A percentile compares a stretch with the other conserved stretches of the same genome.
Evolutionary conservation across 2,797 vertebrate species (phyloP).

Genomic region (Poeciliopsis turneri): DNA sequence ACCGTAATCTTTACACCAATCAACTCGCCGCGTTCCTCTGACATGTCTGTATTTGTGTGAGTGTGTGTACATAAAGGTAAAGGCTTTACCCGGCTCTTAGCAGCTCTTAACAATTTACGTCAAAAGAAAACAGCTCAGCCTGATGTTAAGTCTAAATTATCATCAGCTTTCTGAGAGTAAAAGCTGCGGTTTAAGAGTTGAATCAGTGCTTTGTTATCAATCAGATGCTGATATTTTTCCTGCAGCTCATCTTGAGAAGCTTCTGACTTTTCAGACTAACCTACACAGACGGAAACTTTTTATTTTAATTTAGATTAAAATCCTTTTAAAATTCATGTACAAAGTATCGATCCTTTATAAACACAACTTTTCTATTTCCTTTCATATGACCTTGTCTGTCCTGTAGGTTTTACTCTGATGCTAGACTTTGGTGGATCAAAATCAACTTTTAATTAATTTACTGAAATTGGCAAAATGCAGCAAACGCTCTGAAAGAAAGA

Average conservation of each 20-base stretch:
- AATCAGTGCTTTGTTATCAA: slow-evolving; percentile 36
- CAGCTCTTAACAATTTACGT: slow-evolving; percentile 35
- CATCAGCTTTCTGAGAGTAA: slow-evolving; percentile 50
- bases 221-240: slow-evolving; percentile 4
- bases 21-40: slow-evolving; percentile 40
- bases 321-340: background rate
- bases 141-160: slow-evolving; percentile 57
- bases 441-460: background rate
- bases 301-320: background rate
- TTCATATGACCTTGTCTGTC: background rate
- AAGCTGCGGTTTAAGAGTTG: slow-evolving; percentile 42
- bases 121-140: slow-evolving; percentile 54
- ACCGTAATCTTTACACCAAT: slow-evolving; percentile 73
- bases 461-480: background rate
- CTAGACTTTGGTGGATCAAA: background rate
- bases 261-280: background rate
- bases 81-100: slow-evolving; percentile 45
- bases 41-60: slow-evolving; percentile 30
- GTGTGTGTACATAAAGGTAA: slow-evolving; percentile 29
- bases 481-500: background rate
- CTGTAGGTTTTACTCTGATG: background rate
- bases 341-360: background rate
- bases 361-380: background rate
- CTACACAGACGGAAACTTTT: background rate
- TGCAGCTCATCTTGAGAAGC: background rate